Base-by-base conservation (phyloP, 2,888 invertebrate species). In the Mactromeris polynyma region DNA sequence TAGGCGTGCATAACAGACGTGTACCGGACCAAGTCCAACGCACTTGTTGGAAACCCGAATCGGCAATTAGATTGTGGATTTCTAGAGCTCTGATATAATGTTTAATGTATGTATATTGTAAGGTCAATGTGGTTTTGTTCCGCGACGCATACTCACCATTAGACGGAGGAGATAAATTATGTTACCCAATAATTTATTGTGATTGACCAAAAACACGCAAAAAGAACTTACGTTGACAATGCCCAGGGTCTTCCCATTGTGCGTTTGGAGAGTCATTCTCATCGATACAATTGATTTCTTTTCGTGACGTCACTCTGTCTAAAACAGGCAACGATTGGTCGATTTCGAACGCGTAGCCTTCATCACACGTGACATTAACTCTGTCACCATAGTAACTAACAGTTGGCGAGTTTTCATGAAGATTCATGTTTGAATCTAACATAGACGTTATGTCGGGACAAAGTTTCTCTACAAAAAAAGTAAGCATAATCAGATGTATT, bases 281-380 rank as follows among this genome's bases (percentile, higher is more conserved):
- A 36, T 84, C 78, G 2, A 73, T 42, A n/a, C 81, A 81, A 51
- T 46, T n/a, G 19, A 73, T n/a, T 9, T 36, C 26, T 73, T 36
- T 81, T 36, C 31, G 46, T 42, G 36, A 31, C 17, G 73, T 81
- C 26, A 86, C 85, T 51, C 69, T 69, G 26, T 46, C 33, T 19
- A 17, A 36, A 6, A 19, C 21, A 9, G 42, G 21, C 14, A 38
- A 40, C 26, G 58, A 11, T 19, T 54, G 19, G 69, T 86, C 73
- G 17, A 86, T 51, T n/a, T 33, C 26, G 64, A 86, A 81, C 2
- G 85, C 85, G 40, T 81, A 73, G 6, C 73, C 85, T 6, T 64
- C 69, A 58, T 33, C 69, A 69, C 85, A 86, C 6, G 36, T 42
- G 2, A 86, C 11, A 0, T 51, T 78, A 0, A 84, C 78, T 19